Base-by-base conservation (phyloP, 1,140 invertebrate genomes). In the Luehdorfia chinensis region DNA sequence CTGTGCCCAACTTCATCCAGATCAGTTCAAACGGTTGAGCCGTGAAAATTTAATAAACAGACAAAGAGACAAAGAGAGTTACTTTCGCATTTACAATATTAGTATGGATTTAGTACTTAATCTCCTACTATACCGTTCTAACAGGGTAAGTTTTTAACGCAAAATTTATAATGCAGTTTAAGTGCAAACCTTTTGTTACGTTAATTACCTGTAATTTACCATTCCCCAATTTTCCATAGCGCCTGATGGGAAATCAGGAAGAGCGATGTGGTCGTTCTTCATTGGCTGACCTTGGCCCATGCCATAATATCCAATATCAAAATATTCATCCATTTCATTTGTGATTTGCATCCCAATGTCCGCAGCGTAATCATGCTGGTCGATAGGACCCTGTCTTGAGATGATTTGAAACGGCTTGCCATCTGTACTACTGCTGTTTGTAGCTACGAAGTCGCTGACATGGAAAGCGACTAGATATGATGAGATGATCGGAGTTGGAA, bases 381-480 rank as follows among this genome's bases (percentile, higher is more conserved):
- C 25, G 0, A 11, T 50, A 2, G 62, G 68, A n/a, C 77, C 78
- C 46, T 59, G 61, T 7, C 83, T 70, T 14, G 79, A 81, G 9
- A 86, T 65, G 12, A 86, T 79, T 30, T 58, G 75, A 30, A 93
- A 88, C 0, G 90, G 88, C 36, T 88, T 90, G 0, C 62, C 46
- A 1, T 55, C 25, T 1, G 65, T 70, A 4, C 57, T 59, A 2
- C 68, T 58, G 1, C 8, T 1, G 37, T 50, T 60, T 0, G 78
- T 86, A 1, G 60, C 75, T 0, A 67, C 60, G 19, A 96, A 96
- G 56, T 97, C 93, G 12, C 93, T 94, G 1, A 97, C 90, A 9
- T 95, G 88, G 75, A 96, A 95, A 2, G 96, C 95, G 4, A 97
- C 86, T 0, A 97, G 75, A 59, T 97, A 98, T 0, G 95, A 94